Base-by-base conservation (phyloP, 2,113 vertebrate genomes). In the Anas platyrhynchos region DNA sequence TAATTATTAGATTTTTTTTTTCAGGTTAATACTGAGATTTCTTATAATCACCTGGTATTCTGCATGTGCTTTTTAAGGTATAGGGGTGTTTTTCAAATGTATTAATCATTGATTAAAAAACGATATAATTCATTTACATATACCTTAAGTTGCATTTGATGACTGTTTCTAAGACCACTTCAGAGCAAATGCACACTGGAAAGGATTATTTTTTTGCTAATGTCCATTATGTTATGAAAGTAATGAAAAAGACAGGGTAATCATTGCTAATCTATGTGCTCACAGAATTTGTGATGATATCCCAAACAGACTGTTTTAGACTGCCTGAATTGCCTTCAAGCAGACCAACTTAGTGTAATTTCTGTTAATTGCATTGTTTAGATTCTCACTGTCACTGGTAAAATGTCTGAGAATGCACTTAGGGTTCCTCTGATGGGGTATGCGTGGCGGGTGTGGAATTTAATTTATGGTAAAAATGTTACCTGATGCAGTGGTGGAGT, bases 351-450 rank as follows among this genome's bases (percentile, higher is more conserved):
- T 72, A 72, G 72, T 93, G 82, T 84, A 56, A 67, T 96, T 74
- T 95, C 71, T 94, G 46, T 88, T 93, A 81, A 83, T 61, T 88
- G 20, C 43, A 27, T 78, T 82, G 59, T 65, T 93, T 92, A 88
- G 72, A 75, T 94, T 72, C 65, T 93, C 34, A 43, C 26, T 81
- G 48, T 75, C 29, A 9, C 46, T 81, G 56, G 12, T 75, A 61
- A 78, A 92, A 72, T 54, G 52, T 26, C 41, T 48, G 43, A 68
- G 48, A 59, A 82, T 0, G 0, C 52, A 38, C 34, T 61, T 86
- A 22, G 3, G 29, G 72, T 38, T 91, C 8, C 23, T 31, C 23
- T 84, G 61, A 12, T n/a, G 54, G 36, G 6, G 7, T 80, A 25
- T 69, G 23, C 54, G 7, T 62, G 31, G 27, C 4, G 13, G 31